Evolutionary conservation across 2,888 invertebrate genomes (phyloP).

Genomic region (Lottia scabra): DNA sequence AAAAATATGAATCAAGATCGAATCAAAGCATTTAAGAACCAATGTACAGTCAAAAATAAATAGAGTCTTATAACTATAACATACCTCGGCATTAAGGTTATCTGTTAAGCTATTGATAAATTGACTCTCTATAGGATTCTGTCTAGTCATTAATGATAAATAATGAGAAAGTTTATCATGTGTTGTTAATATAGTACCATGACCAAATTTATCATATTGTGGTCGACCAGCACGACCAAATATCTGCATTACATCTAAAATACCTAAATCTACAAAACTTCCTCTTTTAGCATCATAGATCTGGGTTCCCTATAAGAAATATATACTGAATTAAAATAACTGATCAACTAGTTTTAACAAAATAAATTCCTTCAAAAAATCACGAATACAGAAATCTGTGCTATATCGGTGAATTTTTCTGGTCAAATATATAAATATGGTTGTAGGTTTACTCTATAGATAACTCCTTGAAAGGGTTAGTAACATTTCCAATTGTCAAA

Average conservation of each 20-base stretch:
- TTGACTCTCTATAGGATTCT: constrained; percentile 98
- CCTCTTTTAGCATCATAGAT: constrained; percentile 97
- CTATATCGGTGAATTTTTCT: too few relatives aligned
- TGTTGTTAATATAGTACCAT: constrained; percentile 94
- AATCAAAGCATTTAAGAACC: too few relatives aligned
- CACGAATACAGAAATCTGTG: too few relatives aligned
- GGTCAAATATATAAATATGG: too few relatives aligned
- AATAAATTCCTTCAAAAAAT: too few relatives aligned
- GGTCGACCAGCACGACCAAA: constrained; percentile 98
- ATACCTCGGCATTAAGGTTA: constrained; percentile 96
- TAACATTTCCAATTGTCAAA: too few relatives aligned
- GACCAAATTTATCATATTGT: constrained; percentile 92
- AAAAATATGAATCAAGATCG: too few relatives aligned
- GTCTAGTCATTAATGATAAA: constrained; percentile 91
- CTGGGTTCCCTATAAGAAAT: constrained; percentile 85
- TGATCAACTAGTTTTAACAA: too few relatives aligned
- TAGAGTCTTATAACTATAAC: constrained; percentile 16
- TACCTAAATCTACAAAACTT: constrained; percentile 92
- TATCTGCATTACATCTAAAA: constrained; percentile 90
- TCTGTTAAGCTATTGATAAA: constrained; percentile 92
- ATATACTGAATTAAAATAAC: background rate
- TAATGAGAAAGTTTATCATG: constrained; percentile 94
- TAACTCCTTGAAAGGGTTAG: too few relatives aligned
- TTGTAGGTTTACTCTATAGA: too few relatives aligned
- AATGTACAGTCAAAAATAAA: too few relatives aligned